Evolutionary conservation across 2,797 vertebrate species (phyloP).

Genomic region (Pseudomugil tenellus): DNA sequence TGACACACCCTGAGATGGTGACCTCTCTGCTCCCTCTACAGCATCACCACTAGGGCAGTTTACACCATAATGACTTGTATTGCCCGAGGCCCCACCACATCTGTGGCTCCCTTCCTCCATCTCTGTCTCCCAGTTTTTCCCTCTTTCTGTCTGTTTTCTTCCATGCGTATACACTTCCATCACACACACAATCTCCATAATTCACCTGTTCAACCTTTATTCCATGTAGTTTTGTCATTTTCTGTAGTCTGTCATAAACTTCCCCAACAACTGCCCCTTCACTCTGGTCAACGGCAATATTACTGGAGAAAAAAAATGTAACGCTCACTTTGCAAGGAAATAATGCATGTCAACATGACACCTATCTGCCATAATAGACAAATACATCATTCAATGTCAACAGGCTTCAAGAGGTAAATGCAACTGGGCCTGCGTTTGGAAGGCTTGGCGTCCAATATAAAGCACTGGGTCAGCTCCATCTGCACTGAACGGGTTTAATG

Average conservation of each 20-base stretch:
- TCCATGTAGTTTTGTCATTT: constrained; percentile 67
- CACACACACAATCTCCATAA: constrained; percentile 33
- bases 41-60: constrained; percentile 79
- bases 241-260: constrained; percentile 27
- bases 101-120: constrained; percentile 79
- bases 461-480: constrained; percentile 43
- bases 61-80: constrained; percentile 86
- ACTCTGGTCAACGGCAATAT: constrained; percentile 44
- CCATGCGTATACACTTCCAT: constrained; percentile 46
- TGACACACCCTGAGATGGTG: constrained; percentile 68
- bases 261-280: constrained; percentile 22
- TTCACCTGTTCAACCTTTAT: constrained; percentile 31
- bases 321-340: constrained; percentile 61
- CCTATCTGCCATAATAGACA: constrained; percentile 74
- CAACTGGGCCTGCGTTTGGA: constrained; percentile 28
- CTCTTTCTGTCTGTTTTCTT: constrained; percentile 41
- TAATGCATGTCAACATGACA: constrained; percentile 74
- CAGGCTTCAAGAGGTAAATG: constrained; percentile 49
- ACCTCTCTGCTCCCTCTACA: constrained; percentile 72
- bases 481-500: constrained; percentile 63
- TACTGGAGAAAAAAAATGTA: constrained; percentile 26
- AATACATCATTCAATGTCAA: constrained; percentile 77
- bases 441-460: constrained; percentile 44
- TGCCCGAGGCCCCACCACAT: constrained; percentile 82
- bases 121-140: constrained; percentile 68